Conservation (phyloP, 30 jellyfish, hydroid and myxozoan genomes). For the Morbakka virulenta region DNA sequence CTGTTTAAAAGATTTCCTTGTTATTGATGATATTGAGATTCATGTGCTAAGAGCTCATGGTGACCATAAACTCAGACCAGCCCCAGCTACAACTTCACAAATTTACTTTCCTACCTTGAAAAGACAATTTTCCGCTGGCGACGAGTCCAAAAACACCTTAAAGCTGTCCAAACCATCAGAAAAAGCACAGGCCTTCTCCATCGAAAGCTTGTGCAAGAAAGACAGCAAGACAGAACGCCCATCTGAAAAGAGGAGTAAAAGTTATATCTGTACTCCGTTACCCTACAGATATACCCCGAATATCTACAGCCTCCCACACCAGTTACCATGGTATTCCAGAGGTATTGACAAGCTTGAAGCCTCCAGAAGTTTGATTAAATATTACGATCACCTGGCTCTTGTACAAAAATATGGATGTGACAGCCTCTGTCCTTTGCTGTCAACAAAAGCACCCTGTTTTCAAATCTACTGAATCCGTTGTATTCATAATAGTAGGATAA, state of each 20-base stretch:
- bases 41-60: slow-evolving; percentile 34
- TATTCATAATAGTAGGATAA: not conserved
- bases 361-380: not conserved
- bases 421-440: not conserved
- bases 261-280: not conserved
- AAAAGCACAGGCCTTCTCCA: slow-evolving; percentile 60
- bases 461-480: not conserved
- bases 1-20: slow-evolving; percentile 49
- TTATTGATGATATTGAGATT: slow-evolving; percentile 47
- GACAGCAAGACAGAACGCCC: not conserved
- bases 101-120: not conserved
- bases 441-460: not conserved
- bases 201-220: slow-evolving; percentile 44
- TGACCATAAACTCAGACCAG: not conserved
- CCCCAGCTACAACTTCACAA: not conserved
- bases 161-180: slow-evolving; percentile 37
- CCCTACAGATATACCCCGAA: not conserved
- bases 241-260: not conserved
- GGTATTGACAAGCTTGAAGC: not conserved
- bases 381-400: not conserved
- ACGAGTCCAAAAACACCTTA: not conserved
- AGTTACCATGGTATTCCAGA: not conserved
- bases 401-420: not conserved
- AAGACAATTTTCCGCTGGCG: not conserved
- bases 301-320: not conserved